Evolutionary conservation across 2,797 vertebrate genomes (phyloP).

Genomic region (Microhierax caerulescens): DNA sequence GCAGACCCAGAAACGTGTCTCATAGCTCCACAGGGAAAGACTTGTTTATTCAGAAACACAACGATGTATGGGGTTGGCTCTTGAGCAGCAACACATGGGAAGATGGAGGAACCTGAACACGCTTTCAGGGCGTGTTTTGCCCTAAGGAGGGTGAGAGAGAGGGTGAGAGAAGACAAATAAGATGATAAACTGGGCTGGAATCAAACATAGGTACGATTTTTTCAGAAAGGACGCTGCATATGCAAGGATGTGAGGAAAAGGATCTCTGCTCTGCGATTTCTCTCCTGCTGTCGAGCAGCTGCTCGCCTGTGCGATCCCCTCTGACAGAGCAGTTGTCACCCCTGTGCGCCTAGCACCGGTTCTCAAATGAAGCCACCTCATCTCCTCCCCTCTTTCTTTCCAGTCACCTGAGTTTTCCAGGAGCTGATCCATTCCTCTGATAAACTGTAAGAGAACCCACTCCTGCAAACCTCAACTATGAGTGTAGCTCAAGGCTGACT

Average conservation of each 20-base stretch:
- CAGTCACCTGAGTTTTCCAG: neutral
- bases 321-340: neutral
- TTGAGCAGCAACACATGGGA: neutral
- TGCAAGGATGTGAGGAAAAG: neutral
- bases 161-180: neutral
- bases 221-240: neutral
- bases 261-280: neutral
- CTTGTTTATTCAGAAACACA: neutral
- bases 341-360: neutral
- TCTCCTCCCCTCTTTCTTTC: neutral
- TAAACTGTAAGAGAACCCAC: neutral
- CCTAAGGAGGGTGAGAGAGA: neutral
- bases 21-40: neutral
- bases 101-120: neutral
- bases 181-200: neutral
- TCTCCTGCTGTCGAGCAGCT: neutral
- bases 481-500: neutral
- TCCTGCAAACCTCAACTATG: neutral
- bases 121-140: neutral
- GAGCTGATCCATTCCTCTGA: neutral
- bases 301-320: rapidly evolving
- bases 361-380: neutral
- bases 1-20: neutral
- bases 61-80: neutral
- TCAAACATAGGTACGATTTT: neutral